Evolutionary conservation across 1,140 invertebrate genomes (phyloP).

Genomic region (Ceratina calcarata): DNA sequence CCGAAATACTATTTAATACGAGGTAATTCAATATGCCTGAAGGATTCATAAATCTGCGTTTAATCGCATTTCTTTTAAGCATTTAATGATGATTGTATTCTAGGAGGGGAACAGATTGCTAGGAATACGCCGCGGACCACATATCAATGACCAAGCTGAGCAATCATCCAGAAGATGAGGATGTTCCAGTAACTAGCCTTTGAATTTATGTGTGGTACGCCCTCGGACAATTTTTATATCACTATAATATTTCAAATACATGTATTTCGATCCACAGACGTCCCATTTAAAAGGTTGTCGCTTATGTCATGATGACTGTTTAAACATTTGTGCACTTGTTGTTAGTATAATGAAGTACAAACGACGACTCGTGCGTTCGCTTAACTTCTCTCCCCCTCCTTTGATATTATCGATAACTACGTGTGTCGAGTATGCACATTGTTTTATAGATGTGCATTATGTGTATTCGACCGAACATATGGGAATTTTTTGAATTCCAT

Average conservation of each 20-base stretch:
- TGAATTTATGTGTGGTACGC: conserved; percentile 72
- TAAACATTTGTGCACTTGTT: conserved; percentile 24
- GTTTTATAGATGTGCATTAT: conserved; percentile 30
- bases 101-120: conserved; percentile 69
- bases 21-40: conserved; percentile 61
- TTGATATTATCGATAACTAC: conserved; percentile 10
- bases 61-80: neutral
- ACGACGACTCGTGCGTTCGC: neutral
- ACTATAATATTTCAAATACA: conserved; percentile 19
- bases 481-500: conserved; percentile 18
- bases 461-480: conserved; percentile 3
- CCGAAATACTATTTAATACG: conserved; percentile 83
- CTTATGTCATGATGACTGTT: neutral
- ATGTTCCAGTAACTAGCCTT: conserved; percentile 73
- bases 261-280: conserved; percentile 30
- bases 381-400: neutral
- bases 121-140: conserved; percentile 74
- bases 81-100: conserved; percentile 49
- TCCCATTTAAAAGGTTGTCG: neutral
- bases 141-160: conserved; percentile 71
- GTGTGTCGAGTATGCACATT: neutral
- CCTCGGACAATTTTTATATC: conserved; percentile 67
- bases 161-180: conserved; percentile 54
- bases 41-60: no score
- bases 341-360: conserved; percentile 9